These are phyloP conservation scores for Parasteatoda tepidariorum DNA, from an alignment of 1,140 invertebrate genomes.

Conservation along the genomic window DNA sequence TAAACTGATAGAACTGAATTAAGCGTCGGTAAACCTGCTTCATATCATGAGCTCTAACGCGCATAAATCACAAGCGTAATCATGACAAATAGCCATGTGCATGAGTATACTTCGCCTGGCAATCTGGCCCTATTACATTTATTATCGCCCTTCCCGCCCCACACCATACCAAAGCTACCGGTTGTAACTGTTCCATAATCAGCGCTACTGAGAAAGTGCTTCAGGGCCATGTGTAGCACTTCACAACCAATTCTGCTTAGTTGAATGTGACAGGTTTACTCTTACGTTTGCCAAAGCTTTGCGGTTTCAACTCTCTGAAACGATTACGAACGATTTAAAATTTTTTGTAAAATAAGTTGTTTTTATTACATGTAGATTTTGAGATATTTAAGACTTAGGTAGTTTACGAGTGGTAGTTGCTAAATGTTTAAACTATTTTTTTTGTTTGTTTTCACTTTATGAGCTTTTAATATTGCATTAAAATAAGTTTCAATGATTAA, in stretches of 20 bases:
- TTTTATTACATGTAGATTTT: background rate
- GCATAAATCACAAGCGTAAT: slow-evolving; percentile 50
- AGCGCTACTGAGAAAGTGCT: slow-evolving; percentile 33
- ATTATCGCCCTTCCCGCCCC: slow-evolving; percentile 22
- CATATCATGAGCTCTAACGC: slow-evolving; percentile 35
- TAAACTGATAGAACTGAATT: slow-evolving; percentile 48
- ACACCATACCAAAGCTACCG: slow-evolving; percentile 1
- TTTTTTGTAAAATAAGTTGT: background rate
- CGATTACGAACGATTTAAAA: slow-evolving; percentile 8
- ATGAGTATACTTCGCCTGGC: slow-evolving; percentile 43
- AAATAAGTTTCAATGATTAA: no score
- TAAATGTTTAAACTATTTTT: no score
- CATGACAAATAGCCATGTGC: slow-evolving; percentile 45
- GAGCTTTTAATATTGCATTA: no score
- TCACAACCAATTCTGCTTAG: slow-evolving; percentile 45
- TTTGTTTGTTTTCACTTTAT: no score
- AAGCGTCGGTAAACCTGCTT: slow-evolving; percentile 45
- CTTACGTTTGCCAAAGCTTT: background rate
- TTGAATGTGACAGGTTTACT: slow-evolving; percentile 51
- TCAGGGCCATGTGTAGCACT: slow-evolving; percentile 18
- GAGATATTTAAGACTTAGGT: background rate
- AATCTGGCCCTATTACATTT: slow-evolving; percentile 56
- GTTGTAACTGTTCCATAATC: slow-evolving; percentile 20
- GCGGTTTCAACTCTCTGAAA: background rate
- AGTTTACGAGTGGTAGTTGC: no score